These are phyloP conservation scores for Pararge aegeria DNA, from an alignment of 1,140 invertebrate species.

Conservation along the genomic window DNA sequence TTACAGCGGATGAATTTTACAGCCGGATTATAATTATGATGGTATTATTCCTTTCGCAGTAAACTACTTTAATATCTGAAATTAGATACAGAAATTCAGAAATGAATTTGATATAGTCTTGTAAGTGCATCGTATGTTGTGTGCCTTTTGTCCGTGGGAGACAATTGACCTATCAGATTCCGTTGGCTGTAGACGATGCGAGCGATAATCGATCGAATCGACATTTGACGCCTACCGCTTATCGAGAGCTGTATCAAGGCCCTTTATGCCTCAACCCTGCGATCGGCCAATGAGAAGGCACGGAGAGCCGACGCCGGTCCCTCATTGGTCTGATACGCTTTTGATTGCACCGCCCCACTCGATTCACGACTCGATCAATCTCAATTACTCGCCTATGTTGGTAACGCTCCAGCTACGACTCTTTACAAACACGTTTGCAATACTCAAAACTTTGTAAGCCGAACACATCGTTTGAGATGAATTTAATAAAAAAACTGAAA, in stretches of 20 bases:
- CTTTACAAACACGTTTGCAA: neutral
- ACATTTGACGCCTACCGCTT: slow-evolving; percentile 68
- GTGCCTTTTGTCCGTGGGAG: neutral
- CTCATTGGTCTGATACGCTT: slow-evolving; percentile 72
- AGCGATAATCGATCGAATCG: slow-evolving; percentile 70
- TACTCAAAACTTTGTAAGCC: neutral
- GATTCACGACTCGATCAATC: slow-evolving; percentile 73
- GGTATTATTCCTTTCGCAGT: slow-evolving; percentile 1
- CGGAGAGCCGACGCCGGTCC: slow-evolving; percentile 33
- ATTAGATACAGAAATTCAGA: neutral
- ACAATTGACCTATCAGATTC: slow-evolving; percentile 30
- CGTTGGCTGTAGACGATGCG: slow-evolving; percentile 31
- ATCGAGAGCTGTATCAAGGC: slow-evolving; percentile 74
- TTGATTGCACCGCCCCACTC: slow-evolving; percentile 75
- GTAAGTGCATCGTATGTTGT: neutral
- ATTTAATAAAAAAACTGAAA: neutral
- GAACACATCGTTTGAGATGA: neutral
- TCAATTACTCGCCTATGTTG: slow-evolving; percentile 57
- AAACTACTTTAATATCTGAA: neutral
- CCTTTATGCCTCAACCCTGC: slow-evolving; percentile 60
- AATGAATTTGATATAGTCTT: neutral
- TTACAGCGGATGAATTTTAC: slow-evolving; percentile 42
- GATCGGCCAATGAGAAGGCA: slow-evolving; percentile 52
- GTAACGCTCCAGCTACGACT: slow-evolving; percentile 42
- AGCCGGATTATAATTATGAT: slow-evolving; percentile 38